These are phyloP conservation scores for Aricia agestis DNA, from an alignment of 1,140 invertebrate species.

Conservation along the genomic window DNA sequence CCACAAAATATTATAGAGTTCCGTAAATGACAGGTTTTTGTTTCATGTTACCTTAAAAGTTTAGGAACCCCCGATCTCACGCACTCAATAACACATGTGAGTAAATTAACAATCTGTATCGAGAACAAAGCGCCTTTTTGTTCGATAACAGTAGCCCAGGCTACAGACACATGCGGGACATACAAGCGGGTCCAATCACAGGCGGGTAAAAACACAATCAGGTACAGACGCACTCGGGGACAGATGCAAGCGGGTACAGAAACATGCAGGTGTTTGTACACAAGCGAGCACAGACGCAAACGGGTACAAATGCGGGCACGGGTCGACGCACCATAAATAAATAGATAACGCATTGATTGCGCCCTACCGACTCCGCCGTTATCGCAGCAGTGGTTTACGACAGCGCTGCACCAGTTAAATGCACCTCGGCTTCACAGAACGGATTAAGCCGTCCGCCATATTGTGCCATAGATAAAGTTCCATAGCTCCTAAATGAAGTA, in stretches of 20 bases:
- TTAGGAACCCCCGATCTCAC: background rate
- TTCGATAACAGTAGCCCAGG: background rate
- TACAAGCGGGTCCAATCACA: background rate
- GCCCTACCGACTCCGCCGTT: background rate
- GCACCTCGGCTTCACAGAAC: background rate
- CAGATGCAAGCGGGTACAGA: no score
- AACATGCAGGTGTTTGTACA: no score
- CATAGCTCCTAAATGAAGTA: no score
- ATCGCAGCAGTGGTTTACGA: background rate
- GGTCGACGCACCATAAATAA: constrained; percentile 50
- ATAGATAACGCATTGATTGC: constrained; percentile 42
- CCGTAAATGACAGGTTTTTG: no score
- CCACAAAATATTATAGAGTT: no score
- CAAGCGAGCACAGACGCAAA: background rate
- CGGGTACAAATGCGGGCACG: constrained; percentile 11
- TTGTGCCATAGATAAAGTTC: background rate
- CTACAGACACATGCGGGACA: background rate
- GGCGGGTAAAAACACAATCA: no score
- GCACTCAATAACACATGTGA: background rate
- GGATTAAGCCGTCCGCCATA: background rate
- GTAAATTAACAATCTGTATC: constrained; percentile 7
- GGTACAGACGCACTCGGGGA: no score
- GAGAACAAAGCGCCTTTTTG: constrained; percentile 32
- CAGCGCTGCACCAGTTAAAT: constrained; percentile 5
- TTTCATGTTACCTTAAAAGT: no score